Conservation (phyloP, 2,113 vertebrate genomes). For the Melanotaenia duboulayi region DNA sequence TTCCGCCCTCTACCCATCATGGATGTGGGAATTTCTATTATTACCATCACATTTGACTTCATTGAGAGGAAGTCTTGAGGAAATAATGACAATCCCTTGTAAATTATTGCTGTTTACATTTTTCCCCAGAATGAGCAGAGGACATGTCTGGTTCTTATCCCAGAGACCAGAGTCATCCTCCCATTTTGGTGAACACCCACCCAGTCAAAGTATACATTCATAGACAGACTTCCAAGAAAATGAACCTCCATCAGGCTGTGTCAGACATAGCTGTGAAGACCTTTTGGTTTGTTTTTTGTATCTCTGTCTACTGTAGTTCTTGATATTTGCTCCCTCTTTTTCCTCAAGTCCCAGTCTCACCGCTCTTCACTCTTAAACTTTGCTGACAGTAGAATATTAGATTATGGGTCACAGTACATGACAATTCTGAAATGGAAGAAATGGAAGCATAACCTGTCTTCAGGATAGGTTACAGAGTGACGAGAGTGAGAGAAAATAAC, state of each 20-base stretch:
- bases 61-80: constrained; percentile 41
- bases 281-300: constrained; percentile 12
- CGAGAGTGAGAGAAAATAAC: neutral
- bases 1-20: neutral
- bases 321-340: constrained; percentile 12
- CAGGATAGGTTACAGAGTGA: constrained; percentile 8
- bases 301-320: constrained; percentile 7
- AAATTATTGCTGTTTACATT: constrained; percentile 72
- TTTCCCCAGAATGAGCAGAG: constrained; percentile 29
- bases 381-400: constrained; percentile 36
- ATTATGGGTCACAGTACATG: constrained; percentile 52
- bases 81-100: constrained; percentile 33
- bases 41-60: constrained; percentile 19
- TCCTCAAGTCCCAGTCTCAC: neutral
- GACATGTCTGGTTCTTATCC: constrained; percentile 61
- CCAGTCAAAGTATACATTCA: constrained; percentile 35
- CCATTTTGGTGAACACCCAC: constrained; percentile 43
- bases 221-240: constrained; percentile 33
- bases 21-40: constrained; percentile 32
- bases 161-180: constrained; percentile 50
- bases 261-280: constrained; percentile 19
- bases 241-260: constrained; percentile 8
- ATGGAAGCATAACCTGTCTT: constrained; percentile 48
- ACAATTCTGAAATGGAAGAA: constrained; percentile 56
- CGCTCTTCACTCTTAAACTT: constrained; percentile 23